Percentiles rank a stretch among this genome's conserved stretches.
Evolutionary conservation across 2,113 vertebrate species (phyloP).

Genomic region (Malurus melanocephalus): DNA sequence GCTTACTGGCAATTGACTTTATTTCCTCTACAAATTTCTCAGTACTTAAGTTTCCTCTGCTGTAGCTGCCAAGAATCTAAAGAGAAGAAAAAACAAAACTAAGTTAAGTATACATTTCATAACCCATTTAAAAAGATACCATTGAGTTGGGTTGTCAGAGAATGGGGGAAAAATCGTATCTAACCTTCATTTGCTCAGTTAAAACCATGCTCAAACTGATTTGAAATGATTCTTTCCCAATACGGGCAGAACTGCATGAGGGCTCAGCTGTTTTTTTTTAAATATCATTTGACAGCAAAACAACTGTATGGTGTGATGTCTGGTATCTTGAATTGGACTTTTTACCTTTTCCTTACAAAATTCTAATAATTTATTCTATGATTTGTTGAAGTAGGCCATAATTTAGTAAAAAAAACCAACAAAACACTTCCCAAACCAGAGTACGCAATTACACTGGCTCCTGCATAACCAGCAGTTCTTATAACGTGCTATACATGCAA

Average conservation of each 20-base stretch:
- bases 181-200: not conserved
- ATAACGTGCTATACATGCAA: not conserved
- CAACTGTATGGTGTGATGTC: not conserved
- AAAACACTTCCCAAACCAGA: not conserved
- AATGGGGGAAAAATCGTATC: not conserved
- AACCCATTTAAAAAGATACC: not conserved
- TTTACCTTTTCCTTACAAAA: not conserved
- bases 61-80: constrained; percentile 94
- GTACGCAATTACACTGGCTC: not conserved
- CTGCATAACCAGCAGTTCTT: not conserved
- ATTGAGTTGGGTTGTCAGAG: not conserved
- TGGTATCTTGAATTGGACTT: not conserved
- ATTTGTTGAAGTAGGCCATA: not conserved
- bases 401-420: not conserved
- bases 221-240: not conserved
- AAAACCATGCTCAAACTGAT: not conserved
- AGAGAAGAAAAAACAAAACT: not conserved
- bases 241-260: not conserved
- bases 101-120: not conserved
- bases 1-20: constrained; percentile 85
- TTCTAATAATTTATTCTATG: not conserved
- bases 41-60: constrained; percentile 85
- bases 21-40: constrained; percentile 91
- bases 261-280: not conserved
- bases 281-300: not conserved